Evolutionary conservation across 92 coral and sea anemone genomes (phyloP), one percentile per base, ranked within the genome.

Genomic region (Phenganax subtilis): DNA sequence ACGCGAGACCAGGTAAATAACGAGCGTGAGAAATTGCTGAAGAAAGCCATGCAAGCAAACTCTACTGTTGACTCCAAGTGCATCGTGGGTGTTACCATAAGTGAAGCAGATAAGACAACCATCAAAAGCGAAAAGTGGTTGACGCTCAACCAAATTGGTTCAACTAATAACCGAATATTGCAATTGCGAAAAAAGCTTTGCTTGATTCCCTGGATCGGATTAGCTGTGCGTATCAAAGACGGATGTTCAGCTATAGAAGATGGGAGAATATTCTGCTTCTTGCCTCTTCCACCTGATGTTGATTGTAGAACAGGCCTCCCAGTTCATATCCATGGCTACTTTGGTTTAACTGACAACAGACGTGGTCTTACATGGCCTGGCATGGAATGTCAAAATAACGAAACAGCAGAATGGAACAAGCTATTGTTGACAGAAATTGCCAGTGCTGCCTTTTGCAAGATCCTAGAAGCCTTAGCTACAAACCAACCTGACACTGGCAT

Each of bases 281-380:
- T 76, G 16, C 81, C 81, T 8, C 71, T 83, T 2, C 86, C 81
- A 1, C 71, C 72, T 8, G 81, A 76, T 15, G 75, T 77, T 6
- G 86, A 83, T 64, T 66, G 72, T 65, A 66, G 56, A 9, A 75
- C 86, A 5, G 86, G 86, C 75, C 81, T 83, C 27, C 86, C 86
- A 4, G 81, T 83, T 75, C 86, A 83, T 57, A 11, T 83, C 47
- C 86, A 83, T 54, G 86, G 86, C 12, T 76, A 76, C 86, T 83
- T 83, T 83, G 86, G 86, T 62, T 75, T 83, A 75, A 83, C 86
- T 51, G 86, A 83, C 75, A 75, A 83, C 86, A 67, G 86, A 11
- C 86, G 86, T 10, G 86, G 81, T 76, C 65, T 83, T 0, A 62
- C 79, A 58, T 83, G 86, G 81, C 86, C 81, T 53, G 86, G 86